Evolutionary conservation across 2,888 invertebrate species (phyloP).

Genomic region (Teleogryllus oceanicus): DNA sequence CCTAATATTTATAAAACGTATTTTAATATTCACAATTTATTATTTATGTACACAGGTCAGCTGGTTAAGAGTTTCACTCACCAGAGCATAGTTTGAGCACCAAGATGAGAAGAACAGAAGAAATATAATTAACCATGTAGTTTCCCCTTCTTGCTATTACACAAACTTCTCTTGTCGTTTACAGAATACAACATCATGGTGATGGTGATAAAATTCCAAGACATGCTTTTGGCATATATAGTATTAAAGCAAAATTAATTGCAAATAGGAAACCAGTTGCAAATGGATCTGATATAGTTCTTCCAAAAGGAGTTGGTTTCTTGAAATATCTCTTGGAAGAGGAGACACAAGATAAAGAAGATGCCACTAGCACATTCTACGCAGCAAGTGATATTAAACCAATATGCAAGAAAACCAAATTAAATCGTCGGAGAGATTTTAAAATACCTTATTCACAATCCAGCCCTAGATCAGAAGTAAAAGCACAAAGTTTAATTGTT

Average conservation of each 20-base stretch:
- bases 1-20: no score
- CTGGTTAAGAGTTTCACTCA: no score
- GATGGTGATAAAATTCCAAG: slow-evolving; percentile 48
- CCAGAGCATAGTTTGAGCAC: no score
- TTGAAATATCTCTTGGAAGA: neutral
- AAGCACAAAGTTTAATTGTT: neutral
- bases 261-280: neutral
- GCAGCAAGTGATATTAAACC: neutral
- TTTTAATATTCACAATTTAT: no score
- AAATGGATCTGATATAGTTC: neutral
- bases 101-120: no score
- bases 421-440: neutral
- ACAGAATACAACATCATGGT: slow-evolving; percentile 47
- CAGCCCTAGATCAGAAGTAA: neutral
- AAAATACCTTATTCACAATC: neutral
- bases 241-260: slow-evolving; percentile 21
- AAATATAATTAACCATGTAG: no score
- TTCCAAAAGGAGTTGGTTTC: neutral
- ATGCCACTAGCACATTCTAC: neutral
- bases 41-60: no score
- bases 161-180: neutral
- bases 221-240: slow-evolving; percentile 52
- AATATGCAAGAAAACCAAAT: neutral
- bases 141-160: no score
- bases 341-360: neutral